A percentile compares a stretch with the other conserved stretches of the same genome.
Conservation (phyloP, 2,113 vertebrate genomes). For the Etia nguti region DNA sequence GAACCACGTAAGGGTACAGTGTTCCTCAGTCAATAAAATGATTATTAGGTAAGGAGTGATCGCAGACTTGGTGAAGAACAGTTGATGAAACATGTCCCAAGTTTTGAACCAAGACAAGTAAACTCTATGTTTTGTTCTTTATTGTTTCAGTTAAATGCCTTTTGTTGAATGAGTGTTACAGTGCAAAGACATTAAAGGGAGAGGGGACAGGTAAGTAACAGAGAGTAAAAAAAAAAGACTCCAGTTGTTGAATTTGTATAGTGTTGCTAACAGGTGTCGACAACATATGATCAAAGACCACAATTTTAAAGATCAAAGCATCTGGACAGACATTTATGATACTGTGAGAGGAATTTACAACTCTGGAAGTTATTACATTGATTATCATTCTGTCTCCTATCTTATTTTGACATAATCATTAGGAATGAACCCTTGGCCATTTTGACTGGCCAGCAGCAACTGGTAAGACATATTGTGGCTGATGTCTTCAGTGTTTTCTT, state of each 20-base stretch:
- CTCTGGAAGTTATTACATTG: neutral
- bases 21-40: neutral
- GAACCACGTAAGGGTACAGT: neutral
- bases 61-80: neutral
- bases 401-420: neutral
- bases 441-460: neutral
- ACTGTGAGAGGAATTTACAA: neutral
- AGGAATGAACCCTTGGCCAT: neutral
- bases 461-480: neutral
- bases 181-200: neutral
- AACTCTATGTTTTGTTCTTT: neutral
- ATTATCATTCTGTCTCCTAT: neutral
- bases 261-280: neutral
- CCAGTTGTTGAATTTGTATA: neutral
- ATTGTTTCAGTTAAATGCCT: neutral
- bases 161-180: neutral
- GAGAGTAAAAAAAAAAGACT: neutral
- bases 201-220: neutral
- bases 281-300: neutral
- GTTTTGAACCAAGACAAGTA: neutral
- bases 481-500: neutral
- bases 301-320: neutral
- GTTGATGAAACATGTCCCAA: neutral
- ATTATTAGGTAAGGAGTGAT: neutral
- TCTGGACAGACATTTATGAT: neutral